Evolutionary conservation across 2,797 vertebrate genomes (phyloP), one percentile per base, ranked within the genome.

Genomic region (Peromyscus eremicus): DNA sequence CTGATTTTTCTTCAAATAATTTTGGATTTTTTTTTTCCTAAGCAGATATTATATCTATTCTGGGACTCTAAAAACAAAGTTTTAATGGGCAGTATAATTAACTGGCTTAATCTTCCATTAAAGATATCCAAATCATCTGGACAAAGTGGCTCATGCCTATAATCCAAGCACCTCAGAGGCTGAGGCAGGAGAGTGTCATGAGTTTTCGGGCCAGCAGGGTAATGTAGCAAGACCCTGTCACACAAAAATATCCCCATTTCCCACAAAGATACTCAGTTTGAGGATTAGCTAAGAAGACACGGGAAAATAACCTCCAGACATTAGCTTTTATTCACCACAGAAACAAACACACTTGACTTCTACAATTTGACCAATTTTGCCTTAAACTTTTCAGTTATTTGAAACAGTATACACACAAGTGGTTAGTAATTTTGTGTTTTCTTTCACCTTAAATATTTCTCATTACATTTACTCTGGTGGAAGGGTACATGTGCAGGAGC

Each of bases 1-100:
- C 77, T 97, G 97, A 21, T 68, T 82, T 97, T 93, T 66, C 94
- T 97, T 96, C 84, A 91, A 95, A 92, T 49, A 73, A 85, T 64
- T 97, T 85, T 29, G 66, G 23, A 19, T 60, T 68, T 19, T 94
- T 81, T 25, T 88, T 86, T 93, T 4, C 81, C 95, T 52, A 95
- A 71, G 75, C 27, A 81, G 29, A 90, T 92, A 96, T 83, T 60
- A 75, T 19, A 95, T 71, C 87, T 64, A 91, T 86, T 94, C 40
- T 57, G 94, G 52, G 71, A 92, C 49, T n/a, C 60, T 92, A 91
- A 94, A 73, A 37, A 79, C 55, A 73, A 92, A 95, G 71, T 92
- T 96, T 82, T 93, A 75, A 96, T 25, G 17, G 70, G 10, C 17
- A 94, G 66, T 86, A 17, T 80, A 86, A 91, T 27, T 79, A 85